Percentiles rank a stretch among this genome's conserved stretches.
phyloP scores from a whole-genome alignment of 2,888 invertebrate genomes.

The Luperina nickerlii region DNA sequence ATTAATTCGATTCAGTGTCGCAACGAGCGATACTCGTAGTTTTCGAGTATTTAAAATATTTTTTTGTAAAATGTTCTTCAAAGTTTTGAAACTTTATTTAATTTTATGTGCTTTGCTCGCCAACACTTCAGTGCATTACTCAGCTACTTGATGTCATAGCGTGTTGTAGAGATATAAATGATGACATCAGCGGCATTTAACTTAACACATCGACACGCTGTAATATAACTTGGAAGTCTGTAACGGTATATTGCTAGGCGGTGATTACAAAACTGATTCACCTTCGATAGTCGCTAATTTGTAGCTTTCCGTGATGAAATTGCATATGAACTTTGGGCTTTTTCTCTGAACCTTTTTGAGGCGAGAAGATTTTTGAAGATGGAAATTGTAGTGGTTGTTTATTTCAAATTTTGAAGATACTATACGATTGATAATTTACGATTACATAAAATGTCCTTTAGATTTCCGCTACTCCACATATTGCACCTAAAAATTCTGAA shows the following conservation, averaged over 20 bases:
- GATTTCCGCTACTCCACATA: not conserved
- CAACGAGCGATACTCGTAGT: constrained; percentile 85
- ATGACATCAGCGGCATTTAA: constrained; percentile 62
- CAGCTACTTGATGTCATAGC: constrained; percentile 61
- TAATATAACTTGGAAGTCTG: constrained; percentile 34
- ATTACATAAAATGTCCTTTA: not conserved
- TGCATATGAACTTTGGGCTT: not conserved
- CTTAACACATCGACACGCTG: constrained; percentile 47
- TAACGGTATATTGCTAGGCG: constrained; percentile 26
- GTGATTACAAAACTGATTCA: constrained; percentile 28
- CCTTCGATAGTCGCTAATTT: constrained; percentile 12
- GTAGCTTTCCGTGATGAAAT: constrained; percentile 19
- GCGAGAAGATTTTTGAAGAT: not conserved
- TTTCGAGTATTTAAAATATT: constrained; percentile 78
- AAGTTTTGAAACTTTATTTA: constrained; percentile 55
- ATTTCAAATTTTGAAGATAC: not conserved
- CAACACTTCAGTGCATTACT: constrained; percentile 46
- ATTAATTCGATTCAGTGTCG: constrained; percentile 90
- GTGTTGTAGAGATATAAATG: constrained; percentile 47
- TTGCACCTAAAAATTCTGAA: not conserved
- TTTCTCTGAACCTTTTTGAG: not conserved
- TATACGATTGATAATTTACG: no score
- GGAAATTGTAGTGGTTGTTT: not conserved
- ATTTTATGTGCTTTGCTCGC: constrained; percentile 21
- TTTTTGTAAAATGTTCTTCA: constrained; percentile 60